Conservation (phyloP, 2,113 vertebrate species). For the Cygnus buccinator region DNA sequence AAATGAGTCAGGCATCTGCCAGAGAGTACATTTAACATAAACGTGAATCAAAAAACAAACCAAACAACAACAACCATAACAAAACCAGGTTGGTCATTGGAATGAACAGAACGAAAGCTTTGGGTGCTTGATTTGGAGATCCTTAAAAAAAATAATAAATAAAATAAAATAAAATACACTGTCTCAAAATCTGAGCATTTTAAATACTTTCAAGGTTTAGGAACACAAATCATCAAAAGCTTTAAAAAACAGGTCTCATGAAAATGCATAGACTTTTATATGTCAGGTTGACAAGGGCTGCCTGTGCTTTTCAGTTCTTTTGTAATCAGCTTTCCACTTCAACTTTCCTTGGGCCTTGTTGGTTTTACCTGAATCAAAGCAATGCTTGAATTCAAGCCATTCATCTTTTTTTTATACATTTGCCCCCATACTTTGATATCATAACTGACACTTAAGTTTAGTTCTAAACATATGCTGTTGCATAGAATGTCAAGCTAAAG, state of each 20-base stretch:
- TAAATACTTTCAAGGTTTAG: background rate
- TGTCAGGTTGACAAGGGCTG: background rate
- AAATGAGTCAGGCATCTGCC: background rate
- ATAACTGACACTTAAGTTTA: background rate
- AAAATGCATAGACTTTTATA: background rate
- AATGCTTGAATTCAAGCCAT: background rate
- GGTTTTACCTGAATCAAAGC: background rate
- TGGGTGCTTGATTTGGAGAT: background rate
- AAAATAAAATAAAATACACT: background rate
- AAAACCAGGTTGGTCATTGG: background rate
- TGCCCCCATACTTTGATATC: background rate
- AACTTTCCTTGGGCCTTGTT: background rate
- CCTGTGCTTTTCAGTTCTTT: background rate
- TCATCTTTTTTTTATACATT: background rate
- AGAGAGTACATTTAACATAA: background rate
- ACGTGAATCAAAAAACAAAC: background rate
- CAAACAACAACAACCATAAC: background rate
- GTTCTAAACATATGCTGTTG: background rate
- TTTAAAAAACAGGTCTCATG: background rate
- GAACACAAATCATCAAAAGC: background rate
- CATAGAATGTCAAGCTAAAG: background rate
- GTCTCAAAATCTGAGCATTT: background rate
- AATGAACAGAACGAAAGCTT: background rate
- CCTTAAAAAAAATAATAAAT: background rate
- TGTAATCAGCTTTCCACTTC: background rate